Evolutionary conservation across 1,140 invertebrate genomes (phyloP).

Genomic region (Eciton burchellii): DNA sequence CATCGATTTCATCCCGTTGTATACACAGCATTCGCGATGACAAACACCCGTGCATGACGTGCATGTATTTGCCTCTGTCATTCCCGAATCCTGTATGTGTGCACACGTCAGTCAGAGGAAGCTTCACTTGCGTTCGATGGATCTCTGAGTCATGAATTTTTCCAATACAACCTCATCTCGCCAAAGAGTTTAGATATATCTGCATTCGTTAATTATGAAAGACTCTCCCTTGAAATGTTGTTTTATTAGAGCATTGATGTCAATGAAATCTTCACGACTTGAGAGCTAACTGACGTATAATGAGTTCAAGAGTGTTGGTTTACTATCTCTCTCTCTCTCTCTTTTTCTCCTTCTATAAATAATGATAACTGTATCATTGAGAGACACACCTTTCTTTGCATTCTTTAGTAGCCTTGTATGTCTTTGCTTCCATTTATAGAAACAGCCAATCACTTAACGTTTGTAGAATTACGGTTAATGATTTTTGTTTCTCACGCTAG

Average conservation of each 20-base stretch:
- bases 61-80: not conserved
- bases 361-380: too few relatives aligned
- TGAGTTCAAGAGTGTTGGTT: constrained; percentile 81
- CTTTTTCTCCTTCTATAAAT: not conserved
- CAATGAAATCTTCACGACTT: not conserved
- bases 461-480: not conserved
- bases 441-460: too few relatives aligned
- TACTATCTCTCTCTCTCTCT: not conserved
- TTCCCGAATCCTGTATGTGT: not conserved
- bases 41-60: too few relatives aligned
- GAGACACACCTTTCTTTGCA: too few relatives aligned
- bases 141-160: not conserved
- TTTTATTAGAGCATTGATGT: not conserved
- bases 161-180: not conserved
- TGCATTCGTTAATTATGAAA: not conserved
- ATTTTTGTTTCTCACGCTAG: constrained; percentile 82
- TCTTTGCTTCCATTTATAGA: too few relatives aligned
- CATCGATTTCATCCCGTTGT: not conserved
- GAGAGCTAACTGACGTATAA: not conserved
- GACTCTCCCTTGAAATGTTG: not conserved
- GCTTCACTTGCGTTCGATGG: not conserved
- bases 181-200: not conserved
- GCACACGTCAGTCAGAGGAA: not conserved
- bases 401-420: too few relatives aligned
- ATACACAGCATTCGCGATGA: not conserved